phyloP scores from a whole-genome alignment of 2,113 vertebrate genomes.

The Chloebia gouldiae region DNA sequence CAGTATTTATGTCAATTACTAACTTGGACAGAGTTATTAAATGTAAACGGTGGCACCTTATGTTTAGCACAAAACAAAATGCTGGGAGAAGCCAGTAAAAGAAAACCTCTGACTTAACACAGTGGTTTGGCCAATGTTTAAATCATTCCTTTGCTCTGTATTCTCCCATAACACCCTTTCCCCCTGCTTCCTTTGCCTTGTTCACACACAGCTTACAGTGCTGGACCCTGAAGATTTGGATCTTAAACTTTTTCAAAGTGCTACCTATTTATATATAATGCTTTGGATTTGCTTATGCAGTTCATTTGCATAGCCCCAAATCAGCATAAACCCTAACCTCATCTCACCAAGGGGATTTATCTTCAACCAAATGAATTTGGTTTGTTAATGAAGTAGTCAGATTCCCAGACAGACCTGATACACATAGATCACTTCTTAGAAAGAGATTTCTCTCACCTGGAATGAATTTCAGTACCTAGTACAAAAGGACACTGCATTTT shows the following conservation, averaged over 20 bases:
- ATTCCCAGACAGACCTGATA: constrained; percentile 48
- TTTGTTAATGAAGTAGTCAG: constrained; percentile 40
- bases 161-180: neutral
- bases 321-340: constrained; percentile 54
- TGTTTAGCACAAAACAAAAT: neutral
- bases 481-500: neutral
- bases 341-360: constrained; percentile 56
- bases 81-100: neutral
- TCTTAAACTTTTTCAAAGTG: constrained; percentile 45
- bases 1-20: constrained; percentile 9
- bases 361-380: constrained; percentile 25
- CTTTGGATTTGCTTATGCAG: constrained; percentile 45
- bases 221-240: neutral
- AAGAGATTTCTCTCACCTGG: constrained; percentile 2
- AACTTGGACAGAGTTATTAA: constrained; percentile 8
- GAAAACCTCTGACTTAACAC: neutral
- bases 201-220: neutral
- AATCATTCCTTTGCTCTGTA: neutral
- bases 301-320: constrained; percentile 44
- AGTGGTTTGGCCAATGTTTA: neutral
- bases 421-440: constrained; percentile 47
- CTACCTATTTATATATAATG: constrained; percentile 45
- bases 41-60: neutral
- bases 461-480: neutral
- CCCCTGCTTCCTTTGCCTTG: neutral